Conservation (phyloP, 1,140 invertebrate species). For the Colletes gigas region DNA sequence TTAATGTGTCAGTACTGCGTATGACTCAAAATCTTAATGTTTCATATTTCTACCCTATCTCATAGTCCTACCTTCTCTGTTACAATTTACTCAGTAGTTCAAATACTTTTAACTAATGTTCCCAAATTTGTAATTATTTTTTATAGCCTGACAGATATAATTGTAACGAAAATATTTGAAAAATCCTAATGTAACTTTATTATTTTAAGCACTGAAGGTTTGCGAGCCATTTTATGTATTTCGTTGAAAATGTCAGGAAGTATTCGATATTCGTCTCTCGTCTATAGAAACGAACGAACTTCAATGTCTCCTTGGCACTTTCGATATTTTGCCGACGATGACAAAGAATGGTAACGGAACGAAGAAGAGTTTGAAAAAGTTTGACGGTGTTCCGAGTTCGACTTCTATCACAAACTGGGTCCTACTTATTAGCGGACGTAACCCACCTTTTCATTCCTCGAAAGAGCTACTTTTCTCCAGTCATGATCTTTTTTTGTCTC, state of each 20-base stretch:
- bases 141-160: too few species aligned
- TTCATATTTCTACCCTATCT: too few species aligned
- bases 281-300: neutral
- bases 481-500: neutral
- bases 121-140: too few species aligned
- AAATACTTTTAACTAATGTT: too few species aligned
- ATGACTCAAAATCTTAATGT: too few species aligned
- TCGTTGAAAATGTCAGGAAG: neutral
- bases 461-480: conserved; percentile 17
- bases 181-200: too few species aligned
- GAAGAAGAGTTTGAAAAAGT: neutral
- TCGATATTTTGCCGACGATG: neutral
- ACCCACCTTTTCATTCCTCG: conserved; percentile 4
- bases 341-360: neutral
- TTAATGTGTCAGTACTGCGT: too few species aligned
- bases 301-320: neutral
- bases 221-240: neutral
- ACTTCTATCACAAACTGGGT: neutral
- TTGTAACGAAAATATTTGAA: too few species aligned
- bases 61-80: too few species aligned
- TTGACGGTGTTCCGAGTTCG: neutral
- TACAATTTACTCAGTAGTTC: too few species aligned
- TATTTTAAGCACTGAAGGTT: too few species aligned
- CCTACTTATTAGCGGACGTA: conserved; percentile 31
- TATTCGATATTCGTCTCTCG: neutral